phyloP scores from a whole-genome alignment of 92 coral and sea anemone species.

The Siderastrea radians region DNA sequence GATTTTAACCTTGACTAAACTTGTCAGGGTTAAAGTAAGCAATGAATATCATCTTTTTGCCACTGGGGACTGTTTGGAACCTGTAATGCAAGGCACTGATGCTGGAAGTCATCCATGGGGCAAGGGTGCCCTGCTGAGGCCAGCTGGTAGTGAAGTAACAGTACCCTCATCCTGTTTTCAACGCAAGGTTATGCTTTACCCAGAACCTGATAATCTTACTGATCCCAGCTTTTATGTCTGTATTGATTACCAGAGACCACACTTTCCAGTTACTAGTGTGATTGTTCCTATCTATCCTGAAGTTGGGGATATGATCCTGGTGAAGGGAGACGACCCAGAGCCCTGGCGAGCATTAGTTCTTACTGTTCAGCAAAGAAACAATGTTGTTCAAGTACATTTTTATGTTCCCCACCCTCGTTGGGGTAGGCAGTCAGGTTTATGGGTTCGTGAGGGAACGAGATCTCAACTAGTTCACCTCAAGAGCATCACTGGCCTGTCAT shows the following conservation, averaged over 20 bases:
- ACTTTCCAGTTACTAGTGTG: constrained; percentile 40
- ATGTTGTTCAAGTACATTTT: constrained; percentile 33
- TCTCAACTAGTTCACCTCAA: too few relatives aligned
- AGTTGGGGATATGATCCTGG: constrained; percentile 63
- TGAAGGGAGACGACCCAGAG: constrained; percentile 64
- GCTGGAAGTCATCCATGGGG: constrained; percentile 39
- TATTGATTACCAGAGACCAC: constrained; percentile 22
- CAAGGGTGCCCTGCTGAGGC: constrained; percentile 36
- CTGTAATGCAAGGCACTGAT: constrained; percentile 40
- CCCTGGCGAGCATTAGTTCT: constrained; percentile 53
- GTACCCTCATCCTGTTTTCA: constrained; percentile 38
- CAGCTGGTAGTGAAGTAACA: constrained; percentile 25
- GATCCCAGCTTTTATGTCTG: constrained; percentile 38
- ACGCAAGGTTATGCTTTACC: constrained; percentile 50
- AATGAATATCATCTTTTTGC: constrained; percentile 34
- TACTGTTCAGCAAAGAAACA: constrained; percentile 26
- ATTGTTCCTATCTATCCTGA: constrained; percentile 60
- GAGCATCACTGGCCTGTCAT: too few relatives aligned
- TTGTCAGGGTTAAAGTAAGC: background rate
- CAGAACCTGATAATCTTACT: constrained; percentile 44
- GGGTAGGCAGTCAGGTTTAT: too few relatives aligned
- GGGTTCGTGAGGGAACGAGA: too few relatives aligned
- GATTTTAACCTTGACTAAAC: constrained; percentile 13
- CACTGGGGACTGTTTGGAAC: constrained; percentile 36
- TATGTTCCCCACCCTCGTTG: too few relatives aligned